Evolutionary conservation across 2,888 invertebrate species (phyloP).

Genomic region (Congeria kusceri): DNA sequence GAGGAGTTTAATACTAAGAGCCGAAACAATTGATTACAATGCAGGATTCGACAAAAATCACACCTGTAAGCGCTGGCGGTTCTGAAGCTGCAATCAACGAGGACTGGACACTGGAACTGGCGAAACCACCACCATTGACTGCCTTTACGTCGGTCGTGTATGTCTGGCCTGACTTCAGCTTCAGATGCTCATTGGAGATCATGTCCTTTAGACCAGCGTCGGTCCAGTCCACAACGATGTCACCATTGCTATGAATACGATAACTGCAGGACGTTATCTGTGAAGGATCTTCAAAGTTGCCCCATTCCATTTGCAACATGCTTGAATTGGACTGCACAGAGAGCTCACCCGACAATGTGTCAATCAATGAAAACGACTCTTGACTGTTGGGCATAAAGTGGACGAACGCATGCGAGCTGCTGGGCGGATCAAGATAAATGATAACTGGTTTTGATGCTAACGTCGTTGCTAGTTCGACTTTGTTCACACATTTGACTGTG

Average conservation of each 20-base stretch:
- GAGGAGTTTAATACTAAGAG: no score
- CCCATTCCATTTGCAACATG: constrained; percentile 28
- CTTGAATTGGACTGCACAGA: constrained; percentile 12
- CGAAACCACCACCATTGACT: constrained; percentile 19
- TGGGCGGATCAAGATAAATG: constrained; percentile 12
- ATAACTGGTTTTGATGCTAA: constrained; percentile 1
- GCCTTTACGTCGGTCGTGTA: constrained; percentile 33
- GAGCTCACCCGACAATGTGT: neutral
- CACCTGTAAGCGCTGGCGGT: constrained; percentile 35
- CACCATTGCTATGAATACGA: constrained; percentile 5
- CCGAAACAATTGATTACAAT: no score
- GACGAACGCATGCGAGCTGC: constrained; percentile 4
- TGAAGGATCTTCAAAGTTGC: constrained; percentile 26
- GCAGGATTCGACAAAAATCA: neutral
- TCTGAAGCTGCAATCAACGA: constrained; percentile 12
- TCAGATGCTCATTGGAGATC: neutral
- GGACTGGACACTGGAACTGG: constrained; percentile 10
- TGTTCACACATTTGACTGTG: no score
- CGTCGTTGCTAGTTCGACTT: no score
- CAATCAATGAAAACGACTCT: neutral
- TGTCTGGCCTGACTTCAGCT: neutral
- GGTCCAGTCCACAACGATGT: constrained; percentile 25
- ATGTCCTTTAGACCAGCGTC: no score
- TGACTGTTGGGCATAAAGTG: neutral
- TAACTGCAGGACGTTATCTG: constrained; percentile 33